These are phyloP conservation scores for Eristalis tenax DNA, from an alignment of 2,888 invertebrate species.

Conservation along the genomic window DNA sequence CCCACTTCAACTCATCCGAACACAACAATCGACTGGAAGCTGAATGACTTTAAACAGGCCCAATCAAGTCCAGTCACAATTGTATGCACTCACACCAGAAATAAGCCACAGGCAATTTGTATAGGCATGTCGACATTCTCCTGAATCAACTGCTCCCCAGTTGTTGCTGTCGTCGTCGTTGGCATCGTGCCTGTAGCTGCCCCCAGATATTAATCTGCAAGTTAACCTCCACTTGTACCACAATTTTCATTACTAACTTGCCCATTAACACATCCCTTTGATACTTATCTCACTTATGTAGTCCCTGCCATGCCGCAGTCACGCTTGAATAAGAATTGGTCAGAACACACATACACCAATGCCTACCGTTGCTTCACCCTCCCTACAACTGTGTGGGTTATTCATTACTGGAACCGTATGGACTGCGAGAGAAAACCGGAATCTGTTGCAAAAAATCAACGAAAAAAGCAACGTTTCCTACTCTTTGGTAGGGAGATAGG, in stretches of 20 bases:
- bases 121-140: conserved; percentile 19
- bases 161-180: not conserved
- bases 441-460: not conserved
- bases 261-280: conserved; percentile 68
- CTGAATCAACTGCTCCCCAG: conserved; percentile 21
- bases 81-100: not conserved
- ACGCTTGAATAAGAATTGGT: conserved; percentile 44
- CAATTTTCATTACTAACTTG: conserved; percentile 70
- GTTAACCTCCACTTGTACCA: conserved; percentile 69
- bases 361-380: not conserved
- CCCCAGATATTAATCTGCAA: conserved; percentile 67
- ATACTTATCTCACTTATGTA: conserved; percentile 46
- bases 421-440: not conserved
- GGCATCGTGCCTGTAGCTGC: conserved; percentile 10
- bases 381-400: conserved; percentile 10
- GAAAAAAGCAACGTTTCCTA: not conserved
- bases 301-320: conserved; percentile 36
- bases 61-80: not conserved
- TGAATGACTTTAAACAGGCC: not conserved
- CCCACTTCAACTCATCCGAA: too few species aligned
- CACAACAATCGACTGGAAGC: too few species aligned
- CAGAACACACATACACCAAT: conserved; percentile 1
- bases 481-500: not conserved
- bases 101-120: not conserved
- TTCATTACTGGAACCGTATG: conserved; percentile 29